Percentiles rank a stretch among this genome's conserved stretches.
phyloP scores from a whole-genome alignment of 2,888 invertebrate species.

The Drosophila suboccidentalis region DNA sequence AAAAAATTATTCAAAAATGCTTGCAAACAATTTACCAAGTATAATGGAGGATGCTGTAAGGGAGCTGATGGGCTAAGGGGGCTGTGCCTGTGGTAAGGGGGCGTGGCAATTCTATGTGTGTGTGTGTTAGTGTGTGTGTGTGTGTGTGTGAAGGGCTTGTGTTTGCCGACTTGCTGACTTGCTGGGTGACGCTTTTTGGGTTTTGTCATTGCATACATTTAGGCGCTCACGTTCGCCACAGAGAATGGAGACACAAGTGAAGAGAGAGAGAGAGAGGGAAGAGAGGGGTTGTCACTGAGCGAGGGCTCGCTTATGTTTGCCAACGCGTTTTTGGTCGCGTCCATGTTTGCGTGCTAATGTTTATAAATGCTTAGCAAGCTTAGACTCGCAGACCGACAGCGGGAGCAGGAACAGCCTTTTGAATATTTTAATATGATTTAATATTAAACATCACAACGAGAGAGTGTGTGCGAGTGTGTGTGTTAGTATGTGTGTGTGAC shows the following conservation, averaged over 20 bases:
- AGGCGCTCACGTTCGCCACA: slow-evolving; percentile 52
- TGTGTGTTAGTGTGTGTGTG: slow-evolving; percentile 22
- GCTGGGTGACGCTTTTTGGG: slow-evolving; percentile 66
- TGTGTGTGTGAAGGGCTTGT: slow-evolving; percentile 39
- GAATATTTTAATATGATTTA: slow-evolving; percentile 85
- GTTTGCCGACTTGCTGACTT: slow-evolving; percentile 72
- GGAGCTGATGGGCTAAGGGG: too few relatives aligned
- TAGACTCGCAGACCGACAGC: slow-evolving; percentile 44
- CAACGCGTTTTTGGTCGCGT: slow-evolving; percentile 77
- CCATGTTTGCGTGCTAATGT: slow-evolving; percentile 82
- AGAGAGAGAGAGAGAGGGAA: not conserved
- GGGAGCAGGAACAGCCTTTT: slow-evolving; percentile 71
- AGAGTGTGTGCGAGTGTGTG: slow-evolving; percentile 14
- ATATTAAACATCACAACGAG: slow-evolving; percentile 69
- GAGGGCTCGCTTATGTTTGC: slow-evolving; percentile 62
- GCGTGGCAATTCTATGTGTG: slow-evolving; percentile 34
- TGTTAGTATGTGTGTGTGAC: slow-evolving; percentile 38
- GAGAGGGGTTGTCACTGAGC: not conserved
- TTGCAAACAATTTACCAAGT: slow-evolving; percentile 78
- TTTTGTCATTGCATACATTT: slow-evolving; percentile 78
- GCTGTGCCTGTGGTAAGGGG: slow-evolving; percentile 26
- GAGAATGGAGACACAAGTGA: not conserved
- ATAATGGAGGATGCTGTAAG: slow-evolving; percentile 30
- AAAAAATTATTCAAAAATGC: slow-evolving; percentile 83
- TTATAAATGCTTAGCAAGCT: slow-evolving; percentile 80